Conservation (phyloP, 2,888 invertebrate genomes). For the Macaria liturata region DNA sequence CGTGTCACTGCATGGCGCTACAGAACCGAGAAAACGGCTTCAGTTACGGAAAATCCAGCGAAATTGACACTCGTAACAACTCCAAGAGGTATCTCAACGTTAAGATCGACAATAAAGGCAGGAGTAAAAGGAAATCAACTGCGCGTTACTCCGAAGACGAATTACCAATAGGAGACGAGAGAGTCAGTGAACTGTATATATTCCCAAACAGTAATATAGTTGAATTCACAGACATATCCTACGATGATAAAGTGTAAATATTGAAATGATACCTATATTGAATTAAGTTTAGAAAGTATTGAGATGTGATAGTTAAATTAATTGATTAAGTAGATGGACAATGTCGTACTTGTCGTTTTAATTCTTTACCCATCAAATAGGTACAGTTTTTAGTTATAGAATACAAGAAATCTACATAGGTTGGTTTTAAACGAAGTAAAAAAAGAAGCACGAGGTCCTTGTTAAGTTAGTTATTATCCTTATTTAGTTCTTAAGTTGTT, state of each 20-base stretch:
- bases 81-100: constrained; percentile 40
- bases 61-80: constrained; percentile 46
- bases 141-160: constrained; percentile 48
- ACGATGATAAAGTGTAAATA: constrained; percentile 74
- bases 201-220: constrained; percentile 76
- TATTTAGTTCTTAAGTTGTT: too few relatives aligned
- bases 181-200: constrained; percentile 73
- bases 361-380: too few relatives aligned
- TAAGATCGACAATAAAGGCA: constrained; percentile 41
- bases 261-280: neutral
- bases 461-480: too few relatives aligned
- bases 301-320: constrained; percentile 43
- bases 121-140: constrained; percentile 47
- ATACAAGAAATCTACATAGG: too few relatives aligned
- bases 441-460: too few relatives aligned
- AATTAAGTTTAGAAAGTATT: constrained; percentile 3
- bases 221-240: constrained; percentile 72
- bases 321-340: constrained; percentile 18
- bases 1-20: constrained; percentile 60
- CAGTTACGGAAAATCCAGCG: constrained; percentile 49
- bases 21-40: constrained; percentile 61
- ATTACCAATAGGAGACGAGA: constrained; percentile 63
- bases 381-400: constrained; percentile 7
- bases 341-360: neutral
- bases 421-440: too few relatives aligned